Evolutionary conservation across 2,888 invertebrate species (phyloP), one percentile per base, ranked within the genome.

Genomic region (Antheraea assamensis): DNA sequence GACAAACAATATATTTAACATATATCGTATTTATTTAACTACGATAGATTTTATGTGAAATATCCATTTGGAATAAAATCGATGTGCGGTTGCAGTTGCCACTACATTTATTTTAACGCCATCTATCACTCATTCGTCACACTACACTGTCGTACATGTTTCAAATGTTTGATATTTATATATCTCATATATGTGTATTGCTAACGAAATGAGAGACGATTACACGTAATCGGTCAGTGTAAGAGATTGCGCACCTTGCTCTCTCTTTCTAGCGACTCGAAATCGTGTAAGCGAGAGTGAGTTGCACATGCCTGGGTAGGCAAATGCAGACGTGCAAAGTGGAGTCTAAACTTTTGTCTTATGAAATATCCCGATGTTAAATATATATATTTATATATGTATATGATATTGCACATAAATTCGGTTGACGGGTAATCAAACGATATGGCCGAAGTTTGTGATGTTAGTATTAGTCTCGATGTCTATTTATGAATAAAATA

Each of bases 401-500:
- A 52, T 3, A 21, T 58, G 1, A 8, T n/a, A 4, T 58, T 27
- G 27, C 1, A 15, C 27, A 61, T 61, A 13, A 27, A 27, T 27
- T 17, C 7, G 13, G 21, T 35, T 70, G 47, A 19, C 35, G 70
- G 15, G 35, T n/a, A n/a, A 70, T 68, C n/a, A 68, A 70, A 13
- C 21, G 70, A 47, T 7, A 15, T 30, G 61, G 27, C 30, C 61
- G 61, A 64, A 30, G 61, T 13, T 64, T 64, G 61, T 64, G 61
- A 64, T 64, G 27, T 30, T 64, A 61, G 61, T 61, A 61, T 30
- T 61, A 64, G 27, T 64, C 61, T 64, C 61, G 30, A 64, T 64
- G 27, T 64, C 61, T 64, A 64, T 64, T 64, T 64, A 64, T 61
- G 3, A 42, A 70, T n/a, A 19, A 13, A 35, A 70, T 42, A 68